These are phyloP conservation scores for Danaus chrysippus DNA, from an alignment of 2,888 invertebrate genomes.

Conservation along the genomic window DNA sequence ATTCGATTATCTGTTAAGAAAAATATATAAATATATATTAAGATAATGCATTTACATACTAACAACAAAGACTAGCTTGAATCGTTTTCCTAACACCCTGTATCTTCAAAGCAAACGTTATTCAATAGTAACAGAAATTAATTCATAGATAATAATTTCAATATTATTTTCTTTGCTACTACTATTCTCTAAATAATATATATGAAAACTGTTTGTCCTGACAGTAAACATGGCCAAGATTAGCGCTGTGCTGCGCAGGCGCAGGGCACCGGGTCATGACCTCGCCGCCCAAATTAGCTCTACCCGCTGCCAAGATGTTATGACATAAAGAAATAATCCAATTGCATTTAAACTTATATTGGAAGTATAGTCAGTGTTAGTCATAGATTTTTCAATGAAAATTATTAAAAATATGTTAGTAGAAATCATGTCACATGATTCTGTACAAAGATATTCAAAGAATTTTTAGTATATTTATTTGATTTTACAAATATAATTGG, in stretches of 20 bases:
- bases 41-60: slow-evolving; percentile 13
- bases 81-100: too few species aligned
- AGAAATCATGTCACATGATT: too few species aligned
- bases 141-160: too few species aligned
- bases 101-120: not conserved
- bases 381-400: not conserved
- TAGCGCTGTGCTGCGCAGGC: slow-evolving; percentile 6
- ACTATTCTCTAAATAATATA: too few species aligned
- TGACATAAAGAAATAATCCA: slow-evolving; percentile 8
- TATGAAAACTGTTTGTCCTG: not conserved
- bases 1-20: slow-evolving; percentile 18
- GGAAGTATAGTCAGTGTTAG: not conserved
- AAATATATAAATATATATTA: slow-evolving; percentile 8
- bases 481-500: too few species aligned
- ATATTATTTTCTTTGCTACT: too few species aligned
- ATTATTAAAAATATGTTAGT: not conserved
- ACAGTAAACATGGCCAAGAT: slow-evolving; percentile 3
- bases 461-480: too few species aligned
- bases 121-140: too few species aligned
- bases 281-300: slow-evolving; percentile 68
- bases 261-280: slow-evolving; percentile 56
- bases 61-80: too few species aligned
- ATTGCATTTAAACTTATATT: not conserved
- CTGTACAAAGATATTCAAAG: too few species aligned
- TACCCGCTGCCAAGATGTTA: slow-evolving; percentile 17